A percentile compares a stretch with the other conserved stretches of the same genome.
These are phyloP conservation scores for Macrochelys suwanniensis DNA, from an alignment of 2,797 vertebrate species.

Conservation along the genomic window DNA sequence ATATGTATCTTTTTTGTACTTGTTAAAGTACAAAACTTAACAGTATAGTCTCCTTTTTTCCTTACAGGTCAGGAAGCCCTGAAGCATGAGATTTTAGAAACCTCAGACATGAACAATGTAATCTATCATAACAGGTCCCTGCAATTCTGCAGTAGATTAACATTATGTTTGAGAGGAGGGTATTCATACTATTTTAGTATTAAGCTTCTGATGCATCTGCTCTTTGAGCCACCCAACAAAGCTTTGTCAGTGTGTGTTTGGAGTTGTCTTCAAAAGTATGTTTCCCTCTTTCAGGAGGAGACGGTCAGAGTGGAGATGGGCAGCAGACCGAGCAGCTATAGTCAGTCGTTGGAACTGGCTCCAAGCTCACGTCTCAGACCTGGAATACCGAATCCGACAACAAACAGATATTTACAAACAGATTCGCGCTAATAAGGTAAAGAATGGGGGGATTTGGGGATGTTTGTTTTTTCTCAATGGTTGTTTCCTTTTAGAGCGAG, in stretches of 20 bases:
- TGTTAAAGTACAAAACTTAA: background rate
- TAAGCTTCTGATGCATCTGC: background rate
- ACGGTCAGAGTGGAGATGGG: conserved; percentile 95
- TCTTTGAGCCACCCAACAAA: background rate
- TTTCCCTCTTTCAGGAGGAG: conserved; percentile 88
- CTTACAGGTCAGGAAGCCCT: background rate
- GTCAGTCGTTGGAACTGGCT: conserved; percentile 99
- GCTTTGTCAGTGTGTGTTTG: background rate
- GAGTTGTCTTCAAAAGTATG: background rate
- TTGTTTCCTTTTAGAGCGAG: background rate
- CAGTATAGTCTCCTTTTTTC: background rate
- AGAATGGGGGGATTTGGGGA: background rate
- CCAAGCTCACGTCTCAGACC: conserved; percentile 97
- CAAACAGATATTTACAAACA: conserved; percentile 98
- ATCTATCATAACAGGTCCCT: background rate
- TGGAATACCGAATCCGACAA: conserved; percentile 98
- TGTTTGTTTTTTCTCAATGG: background rate
- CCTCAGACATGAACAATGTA: background rate
- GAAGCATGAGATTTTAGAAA: background rate
- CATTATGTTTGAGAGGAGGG: background rate
- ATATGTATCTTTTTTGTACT: background rate
- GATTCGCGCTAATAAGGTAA: conserved; percentile 94
- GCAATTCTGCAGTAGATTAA: background rate
- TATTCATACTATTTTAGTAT: background rate
- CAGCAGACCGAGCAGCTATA: conserved; percentile 93